These are phyloP conservation scores for Sminthurides bifidus DNA, from an alignment of 1,140 invertebrate genomes.

Conservation along the genomic window DNA sequence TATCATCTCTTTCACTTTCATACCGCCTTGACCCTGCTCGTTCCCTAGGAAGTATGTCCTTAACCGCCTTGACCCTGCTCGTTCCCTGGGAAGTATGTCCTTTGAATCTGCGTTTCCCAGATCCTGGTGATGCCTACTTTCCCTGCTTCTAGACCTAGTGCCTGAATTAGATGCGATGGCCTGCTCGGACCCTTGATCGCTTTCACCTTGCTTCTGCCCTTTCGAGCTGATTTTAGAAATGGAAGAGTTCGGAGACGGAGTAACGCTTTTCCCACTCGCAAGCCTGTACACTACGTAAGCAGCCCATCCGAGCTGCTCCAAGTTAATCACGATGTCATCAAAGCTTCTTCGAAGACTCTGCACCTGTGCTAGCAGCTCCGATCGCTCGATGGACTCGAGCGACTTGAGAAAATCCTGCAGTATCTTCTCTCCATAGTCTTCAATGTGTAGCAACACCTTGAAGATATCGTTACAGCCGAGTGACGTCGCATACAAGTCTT, in stretches of 20 bases:
- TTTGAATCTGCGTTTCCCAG: too few relatives aligned
- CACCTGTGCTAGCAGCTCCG: conserved; percentile 17
- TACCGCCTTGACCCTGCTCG: too few relatives aligned
- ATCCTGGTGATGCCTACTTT: too few relatives aligned
- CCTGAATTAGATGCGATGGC: too few relatives aligned
- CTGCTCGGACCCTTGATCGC: too few relatives aligned
- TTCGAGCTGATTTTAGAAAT: background rate
- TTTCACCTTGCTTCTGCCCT: too few relatives aligned
- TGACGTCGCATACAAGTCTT: conserved; percentile 17
- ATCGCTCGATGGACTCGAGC: conserved; percentile 14
- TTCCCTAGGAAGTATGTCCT: too few relatives aligned
- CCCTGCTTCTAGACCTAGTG: too few relatives aligned
- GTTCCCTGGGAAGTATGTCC: too few relatives aligned
- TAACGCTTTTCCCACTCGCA: conserved; percentile 12
- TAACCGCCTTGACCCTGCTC: too few relatives aligned
- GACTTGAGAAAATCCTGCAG: conserved; percentile 17
- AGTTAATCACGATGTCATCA: conserved; percentile 24
- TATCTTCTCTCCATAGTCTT: conserved; percentile 1
- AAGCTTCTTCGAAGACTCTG: conserved; percentile 15
- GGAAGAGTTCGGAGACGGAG: background rate
- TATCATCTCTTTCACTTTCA: too few relatives aligned
- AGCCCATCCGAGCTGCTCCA: conserved; percentile 23
- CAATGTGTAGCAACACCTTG: conserved; percentile 18
- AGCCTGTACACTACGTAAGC: conserved; percentile 15
- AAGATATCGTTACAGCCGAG: conserved; percentile 18